Conservation (phyloP, 2,888 invertebrate species). For the Tortricodes alternella region DNA sequence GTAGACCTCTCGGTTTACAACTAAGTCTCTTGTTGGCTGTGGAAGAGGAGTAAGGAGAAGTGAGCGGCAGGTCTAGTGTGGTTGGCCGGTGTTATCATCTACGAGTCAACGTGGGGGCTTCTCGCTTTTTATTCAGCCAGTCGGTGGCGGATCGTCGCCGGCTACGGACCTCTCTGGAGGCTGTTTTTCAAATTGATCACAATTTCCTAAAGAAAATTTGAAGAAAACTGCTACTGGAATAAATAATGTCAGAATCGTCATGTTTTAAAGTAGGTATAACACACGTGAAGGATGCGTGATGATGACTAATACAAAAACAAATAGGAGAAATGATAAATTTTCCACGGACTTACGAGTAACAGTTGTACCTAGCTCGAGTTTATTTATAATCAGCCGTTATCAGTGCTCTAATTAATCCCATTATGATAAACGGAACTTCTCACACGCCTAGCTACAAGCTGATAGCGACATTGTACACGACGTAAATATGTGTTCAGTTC, state of each 20-base stretch:
- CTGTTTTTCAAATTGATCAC: constrained; percentile 33
- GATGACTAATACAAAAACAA: constrained; percentile 6
- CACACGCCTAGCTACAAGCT: constrained; percentile 28
- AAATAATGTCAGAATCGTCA: too few relatives aligned
- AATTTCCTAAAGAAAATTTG: background rate
- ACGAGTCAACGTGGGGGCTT: constrained; percentile 67
- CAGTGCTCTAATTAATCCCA: constrained; percentile 26
- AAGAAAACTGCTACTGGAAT: background rate
- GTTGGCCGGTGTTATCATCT: constrained; percentile 57
- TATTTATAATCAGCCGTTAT: constrained; percentile 37
- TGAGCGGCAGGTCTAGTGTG: constrained; percentile 40
- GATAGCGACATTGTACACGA: constrained; percentile 27
- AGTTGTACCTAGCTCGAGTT: constrained; percentile 28
- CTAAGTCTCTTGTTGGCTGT: background rate
- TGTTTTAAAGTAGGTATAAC: background rate
- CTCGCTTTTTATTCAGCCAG: constrained; percentile 48
- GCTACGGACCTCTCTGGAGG: constrained; percentile 53
- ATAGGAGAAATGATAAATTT: constrained; percentile 27
- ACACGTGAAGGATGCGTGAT: constrained; percentile 7
- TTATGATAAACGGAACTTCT: constrained; percentile 30
- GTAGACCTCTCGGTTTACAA: constrained; percentile 36
- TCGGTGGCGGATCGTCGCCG: constrained; percentile 76
- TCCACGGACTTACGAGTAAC: constrained; percentile 16
- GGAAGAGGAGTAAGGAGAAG: background rate
- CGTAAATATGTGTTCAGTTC: constrained; percentile 27